These are phyloP conservation scores for Habroteleia sp. DNA, from an alignment of 2,888 invertebrate species.

Conservation along the genomic window DNA sequence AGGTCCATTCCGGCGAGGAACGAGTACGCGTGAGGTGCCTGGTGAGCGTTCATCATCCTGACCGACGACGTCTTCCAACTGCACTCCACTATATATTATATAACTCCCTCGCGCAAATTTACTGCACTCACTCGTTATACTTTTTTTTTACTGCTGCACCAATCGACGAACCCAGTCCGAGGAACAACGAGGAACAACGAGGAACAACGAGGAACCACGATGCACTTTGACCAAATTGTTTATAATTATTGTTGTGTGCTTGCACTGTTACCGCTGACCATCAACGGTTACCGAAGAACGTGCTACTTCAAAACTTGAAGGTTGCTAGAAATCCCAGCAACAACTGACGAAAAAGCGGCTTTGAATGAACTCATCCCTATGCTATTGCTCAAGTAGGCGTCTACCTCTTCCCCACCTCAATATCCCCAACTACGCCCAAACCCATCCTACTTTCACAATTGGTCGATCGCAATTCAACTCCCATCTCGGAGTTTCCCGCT, in stretches of 20 bases:
- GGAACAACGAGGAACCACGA: too few relatives aligned
- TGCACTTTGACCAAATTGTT: too few relatives aligned
- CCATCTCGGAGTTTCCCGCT: conserved; percentile 47
- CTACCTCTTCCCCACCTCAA: conserved; percentile 32
- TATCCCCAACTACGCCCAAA: conserved; percentile 66
- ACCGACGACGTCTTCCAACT: too few relatives aligned
- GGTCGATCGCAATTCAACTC: conserved; percentile 65
- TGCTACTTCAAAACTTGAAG: conserved; percentile 23
- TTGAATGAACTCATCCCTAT: conserved; percentile 45
- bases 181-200: too few relatives aligned
- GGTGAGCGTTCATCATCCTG: conserved; percentile 70
- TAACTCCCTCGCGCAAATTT: too few relatives aligned
- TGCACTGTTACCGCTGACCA: background rate
- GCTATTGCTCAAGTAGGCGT: conserved; percentile 38
- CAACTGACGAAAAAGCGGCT: conserved; percentile 52
- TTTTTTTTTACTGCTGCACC: too few relatives aligned
- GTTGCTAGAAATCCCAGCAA: conserved; percentile 54
- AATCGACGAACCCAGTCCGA: too few relatives aligned
- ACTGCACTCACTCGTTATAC: too few relatives aligned
- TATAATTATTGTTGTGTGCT: too few relatives aligned
- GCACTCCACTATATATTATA: too few relatives aligned
- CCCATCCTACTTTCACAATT: conserved; percentile 71
- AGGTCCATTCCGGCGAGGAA: conserved; percentile 71
- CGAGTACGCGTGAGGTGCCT: conserved; percentile 68
- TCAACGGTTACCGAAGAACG: conserved; percentile 10